A percentile compares a stretch with the other conserved stretches of the same genome.
Conservation (phyloP, 1,140 invertebrate genomes). For the Phymastichus coffea region DNA sequence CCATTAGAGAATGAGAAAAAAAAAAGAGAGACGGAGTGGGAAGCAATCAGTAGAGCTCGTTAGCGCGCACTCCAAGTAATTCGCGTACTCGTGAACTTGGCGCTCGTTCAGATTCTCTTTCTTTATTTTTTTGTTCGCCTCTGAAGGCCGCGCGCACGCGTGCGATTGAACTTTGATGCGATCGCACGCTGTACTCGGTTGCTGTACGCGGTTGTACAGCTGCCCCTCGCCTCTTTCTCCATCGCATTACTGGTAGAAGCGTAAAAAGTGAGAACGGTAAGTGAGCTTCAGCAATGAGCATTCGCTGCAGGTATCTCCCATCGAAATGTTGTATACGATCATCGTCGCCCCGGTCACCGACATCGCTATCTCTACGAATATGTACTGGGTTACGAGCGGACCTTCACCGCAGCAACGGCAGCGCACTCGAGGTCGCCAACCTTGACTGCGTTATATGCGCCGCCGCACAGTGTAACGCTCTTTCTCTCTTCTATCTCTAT, state of each 20-base stretch:
- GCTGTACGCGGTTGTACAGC: too few relatives aligned
- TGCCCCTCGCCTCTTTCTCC: too few relatives aligned
- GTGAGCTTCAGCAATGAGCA: too few relatives aligned
- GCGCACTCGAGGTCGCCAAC: slow-evolving; percentile 35
- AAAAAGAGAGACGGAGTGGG: background rate
- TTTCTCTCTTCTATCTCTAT: background rate
- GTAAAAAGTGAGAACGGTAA: too few relatives aligned
- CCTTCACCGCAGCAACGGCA: slow-evolving; percentile 41
- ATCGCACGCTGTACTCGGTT: too few relatives aligned
- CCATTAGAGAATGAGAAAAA: background rate
- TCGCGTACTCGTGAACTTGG: background rate
- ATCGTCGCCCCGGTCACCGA: slow-evolving; percentile 47
- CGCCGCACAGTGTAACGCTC: slow-evolving; percentile 15
- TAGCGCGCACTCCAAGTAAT: background rate
- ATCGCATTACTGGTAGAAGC: too few relatives aligned
- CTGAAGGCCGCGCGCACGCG: too few relatives aligned
- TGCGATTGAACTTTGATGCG: too few relatives aligned
- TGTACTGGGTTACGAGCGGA: slow-evolving; percentile 43
- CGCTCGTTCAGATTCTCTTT: too few relatives aligned
- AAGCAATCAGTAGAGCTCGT: background rate
- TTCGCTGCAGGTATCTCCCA: too few relatives aligned
- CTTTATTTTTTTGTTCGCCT: too few relatives aligned
- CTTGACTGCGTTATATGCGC: slow-evolving; percentile 21
- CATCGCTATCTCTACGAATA: slow-evolving; percentile 36
- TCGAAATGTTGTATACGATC: too few relatives aligned